Base-by-base conservation (phyloP, 2,113 vertebrate genomes). In the Lagopus leucura region DNA sequence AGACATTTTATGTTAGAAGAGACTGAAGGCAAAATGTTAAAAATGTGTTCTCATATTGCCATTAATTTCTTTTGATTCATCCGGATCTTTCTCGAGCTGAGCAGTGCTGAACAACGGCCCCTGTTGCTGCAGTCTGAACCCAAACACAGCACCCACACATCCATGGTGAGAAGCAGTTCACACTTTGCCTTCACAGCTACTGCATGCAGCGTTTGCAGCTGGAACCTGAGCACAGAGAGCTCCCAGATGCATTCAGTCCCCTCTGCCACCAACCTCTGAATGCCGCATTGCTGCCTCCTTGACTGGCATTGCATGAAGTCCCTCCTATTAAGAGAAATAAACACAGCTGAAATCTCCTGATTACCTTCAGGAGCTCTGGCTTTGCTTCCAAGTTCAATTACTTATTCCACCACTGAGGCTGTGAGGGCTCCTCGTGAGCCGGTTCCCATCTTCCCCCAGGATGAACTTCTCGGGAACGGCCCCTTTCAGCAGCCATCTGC, bases 381-480 rank as follows among this genome's bases (percentile, higher is more conserved):
- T 8, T 25, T 11, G 4, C 5, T 91, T 91, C 20, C 6, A 11
- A 19, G 11, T 32, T 63, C 16, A 89, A 2, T 2, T 45, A 18
- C 47, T 24, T 2, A 2, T 9, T 3, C 1, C 1, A 0, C 6
- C 8, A 0, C n/a, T 21, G 5, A 3, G 4, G 0, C 3, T 13
- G 4, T 0, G 25, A 0, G 85, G 88, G 0, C 70, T 75, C 2
- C 92, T 71, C 28, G 85, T 18, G 0, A 78, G 77, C 73, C 92
- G 77, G 22, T 2, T 81, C 0, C 94, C 88, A 0, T 75, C 88
- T 0, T 28, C 2, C 1, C 65, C 74, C 90, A 58, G 36, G 8
- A 89, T 4, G 45, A 93, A 69, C 3, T 75, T 85, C 48, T 4
- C 64, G 38, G 94, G 85, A 30, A 95, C 74, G 0, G 87, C 78